Conservation (phyloP, 2,888 invertebrate genomes). For the Lycophotia porphyrea region DNA sequence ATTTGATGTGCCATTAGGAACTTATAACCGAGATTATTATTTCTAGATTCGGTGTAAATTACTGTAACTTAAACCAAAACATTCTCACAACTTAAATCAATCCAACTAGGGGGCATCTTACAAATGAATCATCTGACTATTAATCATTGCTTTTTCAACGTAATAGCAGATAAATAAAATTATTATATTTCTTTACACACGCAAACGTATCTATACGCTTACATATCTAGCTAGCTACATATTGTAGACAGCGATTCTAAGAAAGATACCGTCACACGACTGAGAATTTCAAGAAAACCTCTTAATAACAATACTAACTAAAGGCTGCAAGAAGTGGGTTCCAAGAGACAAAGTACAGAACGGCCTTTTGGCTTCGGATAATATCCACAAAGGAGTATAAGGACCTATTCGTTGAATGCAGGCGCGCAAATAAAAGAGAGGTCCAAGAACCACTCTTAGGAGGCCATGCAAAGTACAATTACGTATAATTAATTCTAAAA, state of each 20-base stretch:
- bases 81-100: constrained; percentile 34
- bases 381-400: constrained; percentile 18
- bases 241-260: constrained; percentile 59
- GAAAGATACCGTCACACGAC: constrained; percentile 62
- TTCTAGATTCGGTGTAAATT: neutral
- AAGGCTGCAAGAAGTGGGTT: constrained; percentile 41
- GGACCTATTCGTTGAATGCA: constrained; percentile 9
- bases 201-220: constrained; percentile 18
- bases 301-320: constrained; percentile 70
- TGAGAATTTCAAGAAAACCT: constrained; percentile 66
- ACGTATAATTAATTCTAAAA: constrained; percentile 9
- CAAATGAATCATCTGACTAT: constrained; percentile 66
- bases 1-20: neutral
- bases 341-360: constrained; percentile 45
- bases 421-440: neutral
- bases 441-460: neutral
- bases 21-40: neutral
- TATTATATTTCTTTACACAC: constrained; percentile 53
- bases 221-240: constrained; percentile 40
- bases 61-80: constrained; percentile 19
- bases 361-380: constrained; percentile 33
- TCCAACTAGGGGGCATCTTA: constrained; percentile 41
- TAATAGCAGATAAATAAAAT: constrained; percentile 64
- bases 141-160: constrained; percentile 66
- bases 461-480: neutral